These are phyloP conservation scores for Cosmia pyralina DNA, from an alignment of 2,888 invertebrate genomes.

Conservation along the genomic window DNA sequence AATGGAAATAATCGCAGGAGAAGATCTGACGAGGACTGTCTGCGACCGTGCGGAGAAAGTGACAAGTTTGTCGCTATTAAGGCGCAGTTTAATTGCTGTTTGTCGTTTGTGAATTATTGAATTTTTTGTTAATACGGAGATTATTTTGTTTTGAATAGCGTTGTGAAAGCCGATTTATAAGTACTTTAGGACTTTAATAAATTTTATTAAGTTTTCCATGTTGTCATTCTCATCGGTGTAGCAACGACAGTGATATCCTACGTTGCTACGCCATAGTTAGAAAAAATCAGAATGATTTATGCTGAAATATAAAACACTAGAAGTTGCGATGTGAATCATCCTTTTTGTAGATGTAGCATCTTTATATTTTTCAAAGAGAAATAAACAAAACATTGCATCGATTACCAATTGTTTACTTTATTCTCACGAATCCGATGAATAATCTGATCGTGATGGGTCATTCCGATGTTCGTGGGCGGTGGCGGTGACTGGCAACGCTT, in stretches of 20 bases:
- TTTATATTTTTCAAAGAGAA: neutral
- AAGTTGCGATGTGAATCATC: neutral
- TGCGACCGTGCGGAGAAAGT: conserved; percentile 82
- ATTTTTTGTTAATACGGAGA: neutral
- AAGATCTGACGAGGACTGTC: conserved; percentile 84
- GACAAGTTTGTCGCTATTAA: conserved; percentile 80
- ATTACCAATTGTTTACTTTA: conserved; percentile 42
- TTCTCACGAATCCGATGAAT: conserved; percentile 44
- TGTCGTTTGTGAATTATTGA: conserved; percentile 22
- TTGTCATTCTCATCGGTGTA: neutral
- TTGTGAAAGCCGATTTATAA: neutral
- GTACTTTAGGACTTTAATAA: neutral
- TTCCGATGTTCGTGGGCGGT: conserved; percentile 38
- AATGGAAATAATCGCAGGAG: conserved; percentile 87
- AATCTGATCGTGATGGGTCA: conserved; percentile 55
- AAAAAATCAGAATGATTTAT: neutral
- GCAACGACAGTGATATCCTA: neutral
- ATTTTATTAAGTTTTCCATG: neutral
- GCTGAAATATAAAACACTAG: neutral
- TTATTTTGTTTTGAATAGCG: neutral
- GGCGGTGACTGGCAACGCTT: conserved; percentile 35
- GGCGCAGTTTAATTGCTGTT: conserved; percentile 67
- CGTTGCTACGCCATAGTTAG: neutral
- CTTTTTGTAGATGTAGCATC: too few species aligned
- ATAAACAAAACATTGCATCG: conserved; percentile 13